Evolutionary conservation across 2,113 vertebrate species (phyloP), one percentile per base, ranked within the genome.

Genomic region (Bubo blakistoni): DNA sequence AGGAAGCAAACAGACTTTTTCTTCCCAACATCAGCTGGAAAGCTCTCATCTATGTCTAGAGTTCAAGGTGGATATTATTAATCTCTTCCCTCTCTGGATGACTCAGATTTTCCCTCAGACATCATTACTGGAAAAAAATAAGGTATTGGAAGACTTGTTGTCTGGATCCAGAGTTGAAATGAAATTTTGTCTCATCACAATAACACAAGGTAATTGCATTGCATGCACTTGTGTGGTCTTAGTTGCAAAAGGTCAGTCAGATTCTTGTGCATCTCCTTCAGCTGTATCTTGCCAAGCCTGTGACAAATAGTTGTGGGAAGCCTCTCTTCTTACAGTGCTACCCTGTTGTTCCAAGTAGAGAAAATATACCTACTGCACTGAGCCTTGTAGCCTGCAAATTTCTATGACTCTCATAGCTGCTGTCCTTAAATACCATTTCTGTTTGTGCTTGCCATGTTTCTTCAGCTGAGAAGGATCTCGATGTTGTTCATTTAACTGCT

Each of bases 61-160:
- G 57, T 79, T 92, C 47, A 89, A 79, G 34, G 55, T 80, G 46
- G 61, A 49, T 86, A 77, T 83, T 96, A 76, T 59, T 93, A 6
- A 94, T 62, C 54, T 72, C 36, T 76, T 90, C 67, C 51, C 40
- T 76, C 47, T 65, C 44, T 49, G 49, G 15, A 92, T 94, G 91
- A 94, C 77, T 92, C 94, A 96, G 85, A 86, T 10, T 67, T 94
- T 96, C 82, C 44, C 21, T 91, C 81, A 91, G 86, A 92, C 73
- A 86, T 81, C 24, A 77, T 79, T 85, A 78, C 59, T 81, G 72
- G 26, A 54, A n/a, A 82, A 79, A 81, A 65, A 71, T 16, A 51
- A 79, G 29, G 26, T 42, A 83, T 72, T 84, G 44, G 72, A 96
- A 92, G 57, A 59, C 42, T 91, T 86, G 38, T 63, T 0, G 0